Evolutionary conservation across 2,888 invertebrate species (phyloP).

Genomic region (Ferrisia virgata): DNA sequence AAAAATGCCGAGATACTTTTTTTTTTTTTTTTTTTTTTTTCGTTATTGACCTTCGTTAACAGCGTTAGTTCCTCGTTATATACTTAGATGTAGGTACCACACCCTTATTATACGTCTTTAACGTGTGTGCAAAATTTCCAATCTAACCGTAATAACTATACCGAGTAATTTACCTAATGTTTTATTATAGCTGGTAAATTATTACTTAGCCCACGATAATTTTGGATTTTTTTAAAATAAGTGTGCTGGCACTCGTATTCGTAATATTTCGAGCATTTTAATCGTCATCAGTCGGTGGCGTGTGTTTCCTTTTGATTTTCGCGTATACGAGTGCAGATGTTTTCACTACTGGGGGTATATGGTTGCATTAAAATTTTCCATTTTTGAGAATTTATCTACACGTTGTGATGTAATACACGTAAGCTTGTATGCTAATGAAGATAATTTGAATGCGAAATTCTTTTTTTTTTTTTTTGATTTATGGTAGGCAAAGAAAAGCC

Average conservation of each 20-base stretch:
- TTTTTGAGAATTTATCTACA: background rate
- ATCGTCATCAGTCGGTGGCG: background rate
- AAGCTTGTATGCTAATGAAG: background rate
- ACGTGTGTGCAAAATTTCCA: conserved; percentile 3
- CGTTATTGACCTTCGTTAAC: conserved; percentile 5
- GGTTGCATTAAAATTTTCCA: background rate
- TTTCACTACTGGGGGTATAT: background rate
- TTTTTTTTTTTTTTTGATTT: background rate
- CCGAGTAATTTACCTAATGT: background rate
- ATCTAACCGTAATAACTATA: background rate
- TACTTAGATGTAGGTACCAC: background rate
- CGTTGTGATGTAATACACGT: too few relatives aligned
- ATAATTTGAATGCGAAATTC: background rate
- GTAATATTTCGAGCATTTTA: background rate
- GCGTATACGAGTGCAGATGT: background rate
- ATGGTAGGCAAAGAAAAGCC: background rate
- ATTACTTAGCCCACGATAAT: conserved; percentile 12
- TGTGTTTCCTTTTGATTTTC: background rate
- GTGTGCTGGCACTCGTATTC: background rate
- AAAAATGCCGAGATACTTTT: background rate
- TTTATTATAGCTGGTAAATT: background rate
- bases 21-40: background rate
- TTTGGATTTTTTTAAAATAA: conserved; percentile 1
- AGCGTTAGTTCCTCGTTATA: conserved; percentile 14
- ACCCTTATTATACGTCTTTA: too few relatives aligned